Evolutionary conservation across 1,140 invertebrate species (phyloP), one percentile per base, ranked within the genome.

Genomic region (Ooceraea biroi): DNA sequence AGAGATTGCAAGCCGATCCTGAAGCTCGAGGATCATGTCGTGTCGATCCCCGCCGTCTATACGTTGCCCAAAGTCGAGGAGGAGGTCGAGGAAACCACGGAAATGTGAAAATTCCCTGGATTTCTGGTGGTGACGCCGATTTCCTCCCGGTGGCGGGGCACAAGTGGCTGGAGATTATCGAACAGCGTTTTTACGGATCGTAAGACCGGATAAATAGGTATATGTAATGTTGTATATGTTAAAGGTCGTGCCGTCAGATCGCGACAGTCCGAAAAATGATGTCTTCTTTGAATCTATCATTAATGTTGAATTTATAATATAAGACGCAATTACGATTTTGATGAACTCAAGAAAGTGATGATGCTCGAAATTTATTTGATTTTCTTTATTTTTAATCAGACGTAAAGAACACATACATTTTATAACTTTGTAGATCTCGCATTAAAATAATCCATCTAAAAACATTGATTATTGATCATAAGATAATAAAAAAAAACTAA

Each of bases 21-120:
- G 58, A 94, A 94, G 66, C 90, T 93, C 52, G 92, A 94, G 85
- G 89, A 95, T 90, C 92, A 94, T 73, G 88, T 93, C 30, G 85
- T 87, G 46, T 83, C 87, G 63, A 92, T 94, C 63, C 94, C 94
- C 5, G 95, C 95, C 0, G 96, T 96, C 12, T 96, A 96, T 82
- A 96, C 96, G n/a, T 92, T 96, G 61, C 95, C 95, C 46, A 96
- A 96, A 90, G 91, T 94, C 41, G 96, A 96, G 83, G 96, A 96
- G 71, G 96, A 96, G 91, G 93, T 95, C 66, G 96, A 96, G 84
- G 95, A 95, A 52, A 95, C 95, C 88, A 95, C 95, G n/a, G 94
- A 95, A 89, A 95, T 96, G 95, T 95, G 92, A 95, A 94, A 85
- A 85, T 83, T 65, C 74, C 60, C 60, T 11, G 41, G 11, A 55